Base-by-base conservation (phyloP, 2,113 vertebrate species). In the Cheirogaleus medius region DNA sequence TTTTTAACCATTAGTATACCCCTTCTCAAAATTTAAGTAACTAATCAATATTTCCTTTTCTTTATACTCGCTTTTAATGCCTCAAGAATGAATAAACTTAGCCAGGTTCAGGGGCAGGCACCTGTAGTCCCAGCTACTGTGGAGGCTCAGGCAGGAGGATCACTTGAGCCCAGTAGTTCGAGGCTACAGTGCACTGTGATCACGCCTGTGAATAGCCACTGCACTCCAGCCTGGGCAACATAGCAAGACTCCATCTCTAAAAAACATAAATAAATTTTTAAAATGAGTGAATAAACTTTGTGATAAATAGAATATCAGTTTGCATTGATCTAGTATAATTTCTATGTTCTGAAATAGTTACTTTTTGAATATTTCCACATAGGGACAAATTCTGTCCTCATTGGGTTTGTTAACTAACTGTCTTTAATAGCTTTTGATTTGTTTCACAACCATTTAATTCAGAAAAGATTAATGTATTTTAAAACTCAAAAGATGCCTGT, bases 21-120 rank as follows among this genome's bases (percentile, higher is more conserved):
- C 6, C 15, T 78, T 88, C 54, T 95, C 42, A 73, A 69, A 95
- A 92, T 94, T 93, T 73, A 96, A 64, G 49, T 90, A 91, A 44
- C 71, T 1, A 34, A 8, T 89, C 21, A 66, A 0, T 90, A 15
- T 49, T 11, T 64, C 52, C 90, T 80, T 89, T 81, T 73, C 21
- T 83, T 88, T 74, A 27, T 87, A 54, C 4, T 94, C 25, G 64
- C 42, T 76, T 95, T 64, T 44, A 74, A 29, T 54, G 15, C 17
- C 73, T 60, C 9, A 42, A 37, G 42, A 91, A 56, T 78, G 25
- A 93, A 73, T 93, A 81, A 12, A 23, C 66, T 2, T 76, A 76
- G 13, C 42, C 42, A 27, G 13, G 25, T 76, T 4, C 15, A 47
- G 29, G 32, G 73, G 27, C 42, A 47, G 10, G 14, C 6, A 32